phyloP scores from a whole-genome alignment of 2,113 vertebrate genomes.

The Enhydra lutris region DNA sequence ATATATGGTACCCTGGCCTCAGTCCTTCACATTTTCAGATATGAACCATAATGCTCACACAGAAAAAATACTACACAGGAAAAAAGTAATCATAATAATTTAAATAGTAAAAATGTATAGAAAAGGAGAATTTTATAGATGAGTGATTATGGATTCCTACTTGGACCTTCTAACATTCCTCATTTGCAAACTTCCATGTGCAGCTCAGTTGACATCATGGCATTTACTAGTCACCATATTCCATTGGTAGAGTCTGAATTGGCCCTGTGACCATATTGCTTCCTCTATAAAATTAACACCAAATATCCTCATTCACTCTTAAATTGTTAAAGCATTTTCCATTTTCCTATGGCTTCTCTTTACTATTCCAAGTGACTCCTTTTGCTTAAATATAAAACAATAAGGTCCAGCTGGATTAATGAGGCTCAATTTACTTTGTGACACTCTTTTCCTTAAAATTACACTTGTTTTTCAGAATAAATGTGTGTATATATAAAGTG shows the following conservation, averaged over 20 bases:
- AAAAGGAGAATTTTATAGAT: neutral
- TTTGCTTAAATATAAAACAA: constrained; percentile 1
- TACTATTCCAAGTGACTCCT: neutral
- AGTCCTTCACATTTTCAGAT: neutral
- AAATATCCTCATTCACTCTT: neutral
- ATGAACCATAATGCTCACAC: neutral
- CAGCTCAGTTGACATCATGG: neutral
- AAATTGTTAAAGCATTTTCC: neutral
- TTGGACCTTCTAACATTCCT: neutral
- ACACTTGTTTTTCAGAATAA: neutral
- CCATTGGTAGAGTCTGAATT: neutral
- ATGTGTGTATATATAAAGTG: neutral
- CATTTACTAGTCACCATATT: neutral
- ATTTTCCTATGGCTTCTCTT: neutral
- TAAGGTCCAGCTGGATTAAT: neutral
- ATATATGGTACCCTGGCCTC: neutral
- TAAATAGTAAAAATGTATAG: neutral
- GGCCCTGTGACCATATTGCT: neutral
- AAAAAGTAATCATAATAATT: neutral
- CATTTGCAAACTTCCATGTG: neutral
- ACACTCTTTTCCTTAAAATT: neutral
- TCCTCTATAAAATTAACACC: neutral
- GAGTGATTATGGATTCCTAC: neutral
- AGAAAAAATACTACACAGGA: too few relatives aligned
- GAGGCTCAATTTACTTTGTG: neutral